Percentiles rank a stretch among this genome's conserved stretches.
These are phyloP conservation scores for Petrolisthes manimaculis DNA, from an alignment of 2,888 invertebrate genomes.

Conservation along the genomic window DNA sequence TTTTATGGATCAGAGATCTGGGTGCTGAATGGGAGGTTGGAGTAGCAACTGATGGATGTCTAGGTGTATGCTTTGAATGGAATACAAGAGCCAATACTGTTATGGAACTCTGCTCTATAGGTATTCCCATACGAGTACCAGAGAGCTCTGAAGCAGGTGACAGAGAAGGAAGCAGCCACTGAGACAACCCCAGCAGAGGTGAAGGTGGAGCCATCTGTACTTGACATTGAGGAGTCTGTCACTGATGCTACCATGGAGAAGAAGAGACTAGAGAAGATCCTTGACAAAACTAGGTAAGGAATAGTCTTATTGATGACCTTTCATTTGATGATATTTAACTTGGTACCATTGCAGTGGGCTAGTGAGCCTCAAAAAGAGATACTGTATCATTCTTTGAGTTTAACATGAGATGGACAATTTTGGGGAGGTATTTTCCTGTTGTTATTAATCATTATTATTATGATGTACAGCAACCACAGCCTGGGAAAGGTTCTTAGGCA, in stretches of 20 bases:
- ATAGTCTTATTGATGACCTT: neutral
- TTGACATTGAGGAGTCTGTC: conserved; percentile 91
- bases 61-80: neutral
- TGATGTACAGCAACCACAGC: too few species aligned
- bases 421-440: too few species aligned
- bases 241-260: conserved; percentile 82
- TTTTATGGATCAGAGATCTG: too few species aligned
- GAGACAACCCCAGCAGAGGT: conserved; percentile 66
- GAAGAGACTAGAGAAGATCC: conserved; percentile 83
- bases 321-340: neutral
- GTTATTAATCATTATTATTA: too few species aligned
- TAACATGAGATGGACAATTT: too few species aligned
- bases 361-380: neutral
- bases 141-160: conserved; percentile 79
- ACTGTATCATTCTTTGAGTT: neutral
- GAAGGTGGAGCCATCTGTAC: conserved; percentile 72
- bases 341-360: neutral
- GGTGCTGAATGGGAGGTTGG: too few species aligned
- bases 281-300: conserved; percentile 82
- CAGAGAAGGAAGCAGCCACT: conserved; percentile 51
- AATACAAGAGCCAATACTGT: neutral
- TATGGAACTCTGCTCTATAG: conserved; percentile 68
- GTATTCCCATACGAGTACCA: conserved; percentile 98
- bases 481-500: too few species aligned
- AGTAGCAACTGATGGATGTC: too few species aligned